Conservation (phyloP, 2,113 vertebrate species). For the Calypte anna region DNA sequence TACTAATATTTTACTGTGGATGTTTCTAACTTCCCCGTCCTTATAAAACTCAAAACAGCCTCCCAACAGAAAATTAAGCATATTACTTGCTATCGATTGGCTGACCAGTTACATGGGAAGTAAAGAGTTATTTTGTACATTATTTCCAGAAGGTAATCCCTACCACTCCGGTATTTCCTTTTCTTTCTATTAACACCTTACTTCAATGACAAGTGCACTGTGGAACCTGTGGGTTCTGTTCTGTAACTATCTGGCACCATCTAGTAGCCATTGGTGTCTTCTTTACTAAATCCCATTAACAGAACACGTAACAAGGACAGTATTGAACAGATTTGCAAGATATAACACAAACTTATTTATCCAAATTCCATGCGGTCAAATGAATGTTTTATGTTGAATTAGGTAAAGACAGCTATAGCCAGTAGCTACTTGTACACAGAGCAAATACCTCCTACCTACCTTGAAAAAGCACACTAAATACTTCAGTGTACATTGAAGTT, state of each 20-base stretch:
- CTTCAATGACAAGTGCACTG: not conserved
- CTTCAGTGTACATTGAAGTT: not conserved
- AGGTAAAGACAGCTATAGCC: not conserved
- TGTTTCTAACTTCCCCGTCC: not conserved
- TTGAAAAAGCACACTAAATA: not conserved
- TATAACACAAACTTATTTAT: not conserved
- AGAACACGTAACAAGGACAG: not conserved
- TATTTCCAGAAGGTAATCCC: not conserved
- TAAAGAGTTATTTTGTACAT: not conserved
- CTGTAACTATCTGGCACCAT: conserved; percentile 69
- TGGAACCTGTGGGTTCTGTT: not conserved
- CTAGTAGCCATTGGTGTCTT: not conserved
- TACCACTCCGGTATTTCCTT: not conserved
- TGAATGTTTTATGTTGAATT: not conserved
- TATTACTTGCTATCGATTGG: not conserved
- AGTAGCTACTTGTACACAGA: not conserved
- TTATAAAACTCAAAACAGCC: not conserved
- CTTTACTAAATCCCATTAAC: not conserved
- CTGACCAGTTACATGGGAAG: not conserved
- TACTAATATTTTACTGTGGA: not conserved
- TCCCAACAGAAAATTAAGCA: not conserved
- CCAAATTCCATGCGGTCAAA: not conserved
- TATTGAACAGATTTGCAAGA: not conserved
- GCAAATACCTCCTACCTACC: not conserved
- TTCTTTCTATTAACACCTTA: not conserved